A percentile compares a stretch with the other conserved stretches of the same genome.
Conservation (phyloP, 92 coral and sea anemone genomes). For the Actinernus sp. region DNA sequence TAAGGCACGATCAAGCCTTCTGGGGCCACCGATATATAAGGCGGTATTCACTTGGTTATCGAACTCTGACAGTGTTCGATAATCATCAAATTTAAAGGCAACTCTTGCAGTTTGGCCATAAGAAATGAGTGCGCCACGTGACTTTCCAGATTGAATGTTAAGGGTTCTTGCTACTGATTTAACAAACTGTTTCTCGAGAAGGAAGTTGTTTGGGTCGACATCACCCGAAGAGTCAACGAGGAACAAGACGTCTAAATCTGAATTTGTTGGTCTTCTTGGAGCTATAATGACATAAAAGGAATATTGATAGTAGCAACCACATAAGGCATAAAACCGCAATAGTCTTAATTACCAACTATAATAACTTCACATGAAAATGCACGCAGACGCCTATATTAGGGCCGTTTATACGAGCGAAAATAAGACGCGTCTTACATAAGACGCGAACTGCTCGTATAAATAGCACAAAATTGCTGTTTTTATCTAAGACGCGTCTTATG, state of each 20-base stretch:
- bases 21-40: conserved; percentile 27
- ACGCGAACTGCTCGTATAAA: too few species aligned
- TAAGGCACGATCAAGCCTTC: conserved; percentile 61
- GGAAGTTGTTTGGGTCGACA: conserved; percentile 56
- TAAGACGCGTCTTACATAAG: too few species aligned
- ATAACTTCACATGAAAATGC: too few species aligned
- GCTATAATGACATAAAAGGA: conserved; percentile 6
- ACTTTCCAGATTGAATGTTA: conserved; percentile 59
- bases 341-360: too few species aligned
- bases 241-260: conserved; percentile 49
- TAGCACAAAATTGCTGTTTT: too few species aligned
- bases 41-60: conserved; percentile 32
- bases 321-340: background rate
- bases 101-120: conserved; percentile 59
- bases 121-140: conserved; percentile 74
- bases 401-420: too few species aligned
- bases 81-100: conserved; percentile 30
- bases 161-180: conserved; percentile 58
- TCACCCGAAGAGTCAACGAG: conserved; percentile 72
- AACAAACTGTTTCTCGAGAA: conserved; percentile 67
- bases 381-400: too few species aligned
- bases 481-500: too few species aligned
- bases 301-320: background rate
- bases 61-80: conserved; percentile 21
- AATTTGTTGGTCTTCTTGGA: conserved; percentile 26